Evolutionary conservation across 2,888 invertebrate species (phyloP).

Genomic region (Patella caerulea): DNA sequence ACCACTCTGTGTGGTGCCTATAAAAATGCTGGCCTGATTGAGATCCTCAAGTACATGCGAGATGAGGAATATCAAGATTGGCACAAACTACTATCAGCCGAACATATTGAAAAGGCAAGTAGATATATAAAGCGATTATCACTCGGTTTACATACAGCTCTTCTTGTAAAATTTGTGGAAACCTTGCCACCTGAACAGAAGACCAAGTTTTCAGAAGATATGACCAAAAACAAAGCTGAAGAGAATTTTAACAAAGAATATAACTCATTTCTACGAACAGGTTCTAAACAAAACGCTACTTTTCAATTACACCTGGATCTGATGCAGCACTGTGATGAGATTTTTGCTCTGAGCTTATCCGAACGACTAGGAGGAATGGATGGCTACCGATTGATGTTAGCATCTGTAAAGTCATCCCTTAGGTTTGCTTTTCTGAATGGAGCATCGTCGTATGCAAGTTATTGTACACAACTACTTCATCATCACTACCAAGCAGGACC

Average conservation of each 20-base stretch:
- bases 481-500: constrained; percentile 29
- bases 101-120: constrained; percentile 10
- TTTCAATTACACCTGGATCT: constrained; percentile 8
- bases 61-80: constrained; percentile 1
- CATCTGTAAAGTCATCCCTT: constrained; percentile 2
- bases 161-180: constrained; percentile 8
- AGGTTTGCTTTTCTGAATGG: constrained; percentile 29
- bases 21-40: constrained; percentile 6
- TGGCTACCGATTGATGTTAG: constrained; percentile 25
- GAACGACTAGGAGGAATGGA: constrained; percentile 30
- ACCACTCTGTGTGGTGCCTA: constrained; percentile 7
- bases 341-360: constrained; percentile 28
- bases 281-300: neutral
- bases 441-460: constrained; percentile 37
- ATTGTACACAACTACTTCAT: constrained; percentile 23
- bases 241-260: neutral
- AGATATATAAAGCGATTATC: constrained; percentile 9
- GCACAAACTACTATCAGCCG: neutral
- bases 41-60: neutral
- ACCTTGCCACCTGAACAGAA: neutral
- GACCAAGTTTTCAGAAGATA: neutral
- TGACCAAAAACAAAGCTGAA: neutral
- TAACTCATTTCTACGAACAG: neutral
- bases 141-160: constrained; percentile 2
- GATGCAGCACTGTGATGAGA: constrained; percentile 32